Evolutionary conservation across 1,140 invertebrate species (phyloP), one percentile per base, ranked within the genome.

Genomic region (Adoxophyes honmai): DNA sequence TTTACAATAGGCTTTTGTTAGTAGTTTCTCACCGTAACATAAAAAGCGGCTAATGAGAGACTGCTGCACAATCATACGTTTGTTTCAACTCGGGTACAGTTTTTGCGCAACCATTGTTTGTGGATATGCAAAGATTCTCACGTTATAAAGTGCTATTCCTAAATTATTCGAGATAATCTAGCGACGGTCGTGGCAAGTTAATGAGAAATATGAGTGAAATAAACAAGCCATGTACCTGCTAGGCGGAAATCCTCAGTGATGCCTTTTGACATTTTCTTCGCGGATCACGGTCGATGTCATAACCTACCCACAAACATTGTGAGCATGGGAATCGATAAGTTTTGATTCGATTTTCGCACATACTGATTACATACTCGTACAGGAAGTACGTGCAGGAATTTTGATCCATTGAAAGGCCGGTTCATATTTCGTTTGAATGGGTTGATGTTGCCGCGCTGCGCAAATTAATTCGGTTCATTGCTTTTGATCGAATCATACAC

Each of bases 341-440:
- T n/a, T 11, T 8, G 42, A 33, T 44, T 44, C 15, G 16, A 33
- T 48, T 48, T 48, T 48, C 42, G 42, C 21, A 48, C 42, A 28
- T 28, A 28, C 9, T 18, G 39, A 8, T 39, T 28, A n/a, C 21
- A 33, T 60, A 70, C 56, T 59, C 63, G 48, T 37, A 69, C 76
- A 83, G 81, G 81, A 85, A 79, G 81, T 77, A 72, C 81, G 81
- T 83, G 81, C 66, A 62, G 70, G 78, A 71, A 86, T 86, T 81
- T 60, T 48, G 69, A 70, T 68, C 68, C 60, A 62, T 75, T 63
- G 55, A 56, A 62, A 61, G 53, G 52, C 62, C 34, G 54, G 39
- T 52, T 57, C 39, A 67, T 58, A 55, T 55, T 62, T 53, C 52
- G 52, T 14, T 53, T 9, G 15, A 33, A 18, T 16, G 18, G 52